Evolutionary conservation across 1,140 invertebrate genomes (phyloP).

Genomic region (Intoshia linei): DNA sequence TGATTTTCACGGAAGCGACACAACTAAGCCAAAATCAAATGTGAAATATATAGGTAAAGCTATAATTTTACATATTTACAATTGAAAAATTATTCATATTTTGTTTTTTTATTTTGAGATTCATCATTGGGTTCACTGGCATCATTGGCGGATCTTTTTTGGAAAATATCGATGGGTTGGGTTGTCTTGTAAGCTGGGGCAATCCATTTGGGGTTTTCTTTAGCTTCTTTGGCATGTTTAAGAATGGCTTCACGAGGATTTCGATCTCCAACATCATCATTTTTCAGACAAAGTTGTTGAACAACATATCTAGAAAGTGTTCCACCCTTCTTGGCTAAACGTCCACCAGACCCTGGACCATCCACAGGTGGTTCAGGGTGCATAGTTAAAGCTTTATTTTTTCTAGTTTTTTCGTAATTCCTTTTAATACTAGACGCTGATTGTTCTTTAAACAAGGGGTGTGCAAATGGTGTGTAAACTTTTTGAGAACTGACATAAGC

Average conservation of each 20-base stretch:
- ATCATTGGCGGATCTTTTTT: too few species aligned
- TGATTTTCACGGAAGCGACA: too few species aligned
- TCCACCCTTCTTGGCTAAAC: conserved; percentile 64
- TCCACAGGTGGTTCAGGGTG: conserved; percentile 70
- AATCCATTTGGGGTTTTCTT: conserved; percentile 67
- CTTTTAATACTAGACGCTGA: conserved; percentile 53
- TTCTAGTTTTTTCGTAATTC: conserved; percentile 53
- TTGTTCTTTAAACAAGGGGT: conserved; percentile 72
- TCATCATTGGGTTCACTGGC: too few species aligned
- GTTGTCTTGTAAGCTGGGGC: conserved; percentile 18
- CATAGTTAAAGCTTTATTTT: conserved; percentile 62
- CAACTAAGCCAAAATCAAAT: too few species aligned
- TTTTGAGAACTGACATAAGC: too few species aligned
- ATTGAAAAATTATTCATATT: too few species aligned
- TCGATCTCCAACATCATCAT: conserved; percentile 65
- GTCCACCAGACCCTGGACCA: conserved; percentile 52
- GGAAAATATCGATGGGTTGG: too few species aligned
- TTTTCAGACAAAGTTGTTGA: conserved; percentile 51
- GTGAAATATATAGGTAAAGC: too few species aligned
- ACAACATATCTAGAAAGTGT: conserved; percentile 87
- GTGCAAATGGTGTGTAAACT: conserved; percentile 47
- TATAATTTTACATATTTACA: too few species aligned
- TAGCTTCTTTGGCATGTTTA: conserved; percentile 77
- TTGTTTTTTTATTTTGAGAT: too few species aligned
- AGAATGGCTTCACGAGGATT: conserved; percentile 79